Percentiles rank a stretch among this genome's conserved stretches.
phyloP scores from a whole-genome alignment of 2,797 vertebrate species.

The Gouania willdenowi region DNA sequence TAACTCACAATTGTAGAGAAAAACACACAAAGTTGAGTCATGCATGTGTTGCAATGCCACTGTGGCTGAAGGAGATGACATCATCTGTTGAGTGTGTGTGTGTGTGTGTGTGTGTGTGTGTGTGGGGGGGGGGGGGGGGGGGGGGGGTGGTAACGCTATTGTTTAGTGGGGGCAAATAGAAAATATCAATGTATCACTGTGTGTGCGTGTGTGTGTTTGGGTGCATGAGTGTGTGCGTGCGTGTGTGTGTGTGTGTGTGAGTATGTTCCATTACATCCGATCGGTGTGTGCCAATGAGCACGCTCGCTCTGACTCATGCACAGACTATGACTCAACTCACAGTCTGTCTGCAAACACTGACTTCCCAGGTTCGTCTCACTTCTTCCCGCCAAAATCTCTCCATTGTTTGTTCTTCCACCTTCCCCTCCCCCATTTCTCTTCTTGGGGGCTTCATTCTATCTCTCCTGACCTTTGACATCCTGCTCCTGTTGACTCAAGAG shows the following conservation, averaged over 20 bases:
- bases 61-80: conserved; percentile 42
- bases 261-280: conserved; percentile 3
- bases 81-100: conserved; percentile 34
- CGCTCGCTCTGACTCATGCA: conserved; percentile 18
- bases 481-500: conserved; percentile 65
- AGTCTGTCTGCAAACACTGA: conserved; percentile 39
- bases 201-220: conserved; percentile 7
- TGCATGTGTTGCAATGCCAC: conserved; percentile 23
- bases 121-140: neutral
- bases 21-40: conserved; percentile 41
- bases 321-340: conserved; percentile 68
- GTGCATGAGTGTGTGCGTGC: conserved; percentile 8
- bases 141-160: conserved; percentile 6
- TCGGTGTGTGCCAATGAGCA: conserved; percentile 5
- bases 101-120: conserved; percentile 5
- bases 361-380: conserved; percentile 36
- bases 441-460: conserved; percentile 57
- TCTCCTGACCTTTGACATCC: conserved; percentile 62
- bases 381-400: conserved; percentile 66
- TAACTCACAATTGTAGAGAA: conserved; percentile 16
- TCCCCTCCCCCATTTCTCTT: conserved; percentile 26
- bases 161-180: too few species aligned
- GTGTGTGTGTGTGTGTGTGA: conserved; percentile 11
- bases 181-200: conserved; percentile 10
- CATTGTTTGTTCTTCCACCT: conserved; percentile 28